A percentile compares a stretch with the other conserved stretches of the same genome.
phyloP scores from a whole-genome alignment of 2,888 invertebrate genomes.

The Gibbula magus region DNA sequence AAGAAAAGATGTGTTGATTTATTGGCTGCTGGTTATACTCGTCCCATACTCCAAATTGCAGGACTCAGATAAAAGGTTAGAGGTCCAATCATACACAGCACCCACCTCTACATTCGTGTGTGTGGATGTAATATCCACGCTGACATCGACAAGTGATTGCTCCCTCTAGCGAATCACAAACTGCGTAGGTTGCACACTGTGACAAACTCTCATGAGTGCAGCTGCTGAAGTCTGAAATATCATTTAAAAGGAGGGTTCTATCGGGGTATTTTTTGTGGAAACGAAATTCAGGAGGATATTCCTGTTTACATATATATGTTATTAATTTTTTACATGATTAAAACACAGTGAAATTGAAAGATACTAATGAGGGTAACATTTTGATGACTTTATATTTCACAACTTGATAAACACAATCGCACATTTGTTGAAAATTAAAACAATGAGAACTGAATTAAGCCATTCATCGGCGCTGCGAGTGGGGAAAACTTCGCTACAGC shows the following conservation, averaged over 20 bases:
- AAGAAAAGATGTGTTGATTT: not conserved
- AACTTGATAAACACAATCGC: too few relatives aligned
- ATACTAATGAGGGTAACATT: too few relatives aligned
- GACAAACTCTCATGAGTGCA: constrained; percentile 52
- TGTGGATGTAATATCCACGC: constrained; percentile 65
- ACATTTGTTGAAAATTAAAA: too few relatives aligned
- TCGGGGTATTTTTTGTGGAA: too few relatives aligned
- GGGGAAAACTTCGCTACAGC: too few relatives aligned
- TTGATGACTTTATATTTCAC: too few relatives aligned
- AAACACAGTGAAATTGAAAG: too few relatives aligned
- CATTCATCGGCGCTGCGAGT: too few relatives aligned
- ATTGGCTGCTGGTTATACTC: not conserved
- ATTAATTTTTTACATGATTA: too few relatives aligned
- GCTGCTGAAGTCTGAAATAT: constrained; percentile 35
- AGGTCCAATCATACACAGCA: not conserved
- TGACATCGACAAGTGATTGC: constrained; percentile 66
- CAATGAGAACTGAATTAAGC: too few relatives aligned
- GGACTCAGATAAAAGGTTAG: not conserved
- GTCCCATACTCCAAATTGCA: not conserved
- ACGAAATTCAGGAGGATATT: too few relatives aligned
- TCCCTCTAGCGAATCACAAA: constrained; percentile 56
- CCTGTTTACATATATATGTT: too few relatives aligned
- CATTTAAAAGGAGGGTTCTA: not conserved
- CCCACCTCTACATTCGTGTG: constrained; percentile 61
- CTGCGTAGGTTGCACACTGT: constrained; percentile 54